phyloP scores from a whole-genome alignment of 1,140 invertebrate genomes.

The Rhagoletis zephyria region DNA sequence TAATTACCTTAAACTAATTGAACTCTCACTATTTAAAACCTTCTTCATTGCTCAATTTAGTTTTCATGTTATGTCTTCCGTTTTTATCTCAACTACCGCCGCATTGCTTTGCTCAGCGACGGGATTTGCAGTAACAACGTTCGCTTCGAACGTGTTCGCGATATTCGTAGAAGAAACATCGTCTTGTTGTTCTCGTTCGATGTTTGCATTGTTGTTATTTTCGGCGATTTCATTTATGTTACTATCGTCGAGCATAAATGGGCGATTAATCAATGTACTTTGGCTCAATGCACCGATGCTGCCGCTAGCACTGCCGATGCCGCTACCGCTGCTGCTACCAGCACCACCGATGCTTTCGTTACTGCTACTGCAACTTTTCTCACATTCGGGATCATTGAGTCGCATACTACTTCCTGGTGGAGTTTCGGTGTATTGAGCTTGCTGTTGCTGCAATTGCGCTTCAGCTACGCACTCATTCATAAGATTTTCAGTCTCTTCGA shows the following conservation, averaged over 20 bases:
- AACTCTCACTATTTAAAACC: not conserved
- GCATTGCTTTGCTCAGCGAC: slow-evolving; percentile 59
- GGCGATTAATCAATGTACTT: not conserved
- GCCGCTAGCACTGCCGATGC: not conserved
- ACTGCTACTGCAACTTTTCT: not conserved
- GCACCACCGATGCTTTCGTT: not conserved
- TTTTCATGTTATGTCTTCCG: slow-evolving; percentile 29
- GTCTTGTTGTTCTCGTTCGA: slow-evolving; percentile 69
- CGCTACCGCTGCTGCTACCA: not conserved
- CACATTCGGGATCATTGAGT: not conserved
- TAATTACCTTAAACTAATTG: not conserved
- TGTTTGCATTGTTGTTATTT: slow-evolving; percentile 72
- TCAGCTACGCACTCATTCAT: slow-evolving; percentile 62
- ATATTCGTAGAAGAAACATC: slow-evolving; percentile 57
- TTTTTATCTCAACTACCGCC: not conserved
- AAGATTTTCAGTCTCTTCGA: slow-evolving; percentile 69
- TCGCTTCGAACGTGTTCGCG: not conserved
- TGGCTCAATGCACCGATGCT: not conserved
- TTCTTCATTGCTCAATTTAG: not conserved
- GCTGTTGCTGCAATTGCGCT: not conserved
- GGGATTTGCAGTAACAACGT: not conserved
- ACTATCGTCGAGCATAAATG: slow-evolving; percentile 59
- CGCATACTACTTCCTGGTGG: not conserved
- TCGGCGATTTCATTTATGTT: slow-evolving; percentile 73
- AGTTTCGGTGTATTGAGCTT: not conserved